These are phyloP conservation scores for Phyllotis vaccarum DNA, from an alignment of 2,797 vertebrate genomes.

Conservation along the genomic window DNA sequence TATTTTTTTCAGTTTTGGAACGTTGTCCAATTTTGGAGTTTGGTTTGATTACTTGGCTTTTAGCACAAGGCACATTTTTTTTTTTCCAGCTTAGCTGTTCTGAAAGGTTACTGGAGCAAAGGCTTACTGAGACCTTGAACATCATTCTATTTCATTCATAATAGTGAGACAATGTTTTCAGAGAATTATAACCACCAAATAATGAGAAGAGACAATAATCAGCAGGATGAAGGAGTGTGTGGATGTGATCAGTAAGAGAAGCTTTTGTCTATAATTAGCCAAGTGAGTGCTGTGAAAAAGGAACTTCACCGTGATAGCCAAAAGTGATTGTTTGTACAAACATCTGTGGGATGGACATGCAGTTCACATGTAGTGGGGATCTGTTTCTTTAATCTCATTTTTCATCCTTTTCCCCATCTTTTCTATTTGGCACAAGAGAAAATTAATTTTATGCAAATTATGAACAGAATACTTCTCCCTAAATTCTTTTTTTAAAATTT, in stretches of 20 bases:
- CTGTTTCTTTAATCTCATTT: background rate
- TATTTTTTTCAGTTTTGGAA: background rate
- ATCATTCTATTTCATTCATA: background rate
- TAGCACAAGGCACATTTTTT: background rate
- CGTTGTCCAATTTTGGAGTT: background rate
- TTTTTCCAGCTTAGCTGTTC: background rate
- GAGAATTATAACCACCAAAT: background rate
- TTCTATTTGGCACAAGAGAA: background rate
- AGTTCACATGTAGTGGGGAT: background rate
- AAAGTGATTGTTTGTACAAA: background rate
- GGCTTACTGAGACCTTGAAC: too few species aligned
- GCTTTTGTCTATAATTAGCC: background rate
- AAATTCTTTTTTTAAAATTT: background rate
- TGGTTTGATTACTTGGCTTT: background rate
- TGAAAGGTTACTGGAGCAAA: fast-evolving
- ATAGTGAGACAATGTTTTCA: background rate
- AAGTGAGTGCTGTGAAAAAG: background rate
- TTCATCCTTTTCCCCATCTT: background rate
- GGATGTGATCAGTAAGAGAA: background rate
- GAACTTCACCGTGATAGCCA: background rate
- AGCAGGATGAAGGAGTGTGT: background rate
- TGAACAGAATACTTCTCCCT: background rate
- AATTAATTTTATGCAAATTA: background rate
- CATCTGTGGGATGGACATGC: fast-evolving
- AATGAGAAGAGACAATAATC: background rate